Evolutionary conservation across 2,888 invertebrate species (phyloP), one percentile per base, ranked within the genome.

Genomic region (Polylopha cassiicola): DNA sequence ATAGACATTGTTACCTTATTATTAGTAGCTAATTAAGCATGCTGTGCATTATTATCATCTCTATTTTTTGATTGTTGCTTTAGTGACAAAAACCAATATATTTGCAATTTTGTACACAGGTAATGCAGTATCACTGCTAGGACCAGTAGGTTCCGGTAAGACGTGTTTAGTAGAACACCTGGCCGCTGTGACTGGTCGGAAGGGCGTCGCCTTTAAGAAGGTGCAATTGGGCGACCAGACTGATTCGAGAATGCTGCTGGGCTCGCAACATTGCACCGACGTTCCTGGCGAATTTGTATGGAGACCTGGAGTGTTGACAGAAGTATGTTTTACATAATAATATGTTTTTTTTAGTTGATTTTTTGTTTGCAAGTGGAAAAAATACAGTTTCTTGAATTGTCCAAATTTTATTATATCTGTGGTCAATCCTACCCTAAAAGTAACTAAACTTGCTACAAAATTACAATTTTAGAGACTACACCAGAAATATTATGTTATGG

Each of bases 241-340:
- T 1, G 99, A 99, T 70, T 94, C 97, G 34, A 95, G 98, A 77
- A 95, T 96, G 89, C 76, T 99, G 34, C 81, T 99, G 4, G 99
- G 99, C 0, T 92, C 93, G 0, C 97, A 97, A 70, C 89, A 94
- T 51, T 99, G 98, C 65, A 98, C 99, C 0, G 98, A 98, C 67
- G 89, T 98, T 30, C 98, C 98, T 0, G 99, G 99, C 7, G 97
- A 99, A 76, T 99, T 99, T 84, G 82, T 96, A 10, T 99, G 99
- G 99, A 90, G 94, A 53, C 93, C 98, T 1, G 98, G 98, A n/a
- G 92, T 96, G 31, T 77, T 99, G 37, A 96, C 97, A 2, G 94
- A 89, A 87, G 92, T 89, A 57, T 50, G 66, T 55, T 17, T n/a
- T 9, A 10, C 16, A 14, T 8, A 22, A 10, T n/a, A n/a, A n/a